These are phyloP conservation scores for Drosophila virilis DNA, from an alignment of 1,140 invertebrate genomes.

Conservation along the genomic window DNA sequence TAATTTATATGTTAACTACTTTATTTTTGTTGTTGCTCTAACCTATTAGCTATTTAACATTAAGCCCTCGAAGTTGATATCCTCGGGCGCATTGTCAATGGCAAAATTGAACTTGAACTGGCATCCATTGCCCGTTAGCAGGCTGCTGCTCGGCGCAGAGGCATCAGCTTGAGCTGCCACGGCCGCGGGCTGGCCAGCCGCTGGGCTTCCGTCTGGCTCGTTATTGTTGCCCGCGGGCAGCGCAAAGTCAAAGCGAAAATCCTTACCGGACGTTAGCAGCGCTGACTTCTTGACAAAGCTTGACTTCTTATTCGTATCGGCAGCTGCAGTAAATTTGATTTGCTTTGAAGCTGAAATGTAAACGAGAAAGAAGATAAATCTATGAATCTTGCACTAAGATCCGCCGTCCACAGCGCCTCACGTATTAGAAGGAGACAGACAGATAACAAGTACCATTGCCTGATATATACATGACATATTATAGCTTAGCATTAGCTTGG, in stretches of 20 bases:
- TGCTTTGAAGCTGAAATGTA: constrained; percentile 65
- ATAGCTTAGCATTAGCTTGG: too few species aligned
- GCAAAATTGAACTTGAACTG: constrained; percentile 86
- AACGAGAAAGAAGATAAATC: neutral
- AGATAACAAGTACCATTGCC: neutral
- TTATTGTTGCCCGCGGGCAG: constrained; percentile 27
- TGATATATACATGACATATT: too few species aligned
- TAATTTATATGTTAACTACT: neutral
- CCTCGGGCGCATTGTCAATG: constrained; percentile 57
- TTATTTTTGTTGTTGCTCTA: constrained; percentile 5
- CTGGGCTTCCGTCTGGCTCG: constrained; percentile 3
- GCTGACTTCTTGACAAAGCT: constrained; percentile 86
- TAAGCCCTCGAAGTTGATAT: constrained; percentile 58
- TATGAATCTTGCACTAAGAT: too few species aligned
- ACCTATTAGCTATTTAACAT: constrained; percentile 40
- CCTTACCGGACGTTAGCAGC: constrained; percentile 68
- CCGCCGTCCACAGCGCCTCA: too few species aligned
- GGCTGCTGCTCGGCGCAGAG: neutral
- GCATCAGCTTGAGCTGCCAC: neutral
- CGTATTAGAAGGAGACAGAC: constrained; percentile 19
- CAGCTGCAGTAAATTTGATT: constrained; percentile 84
- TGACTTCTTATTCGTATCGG: constrained; percentile 85
- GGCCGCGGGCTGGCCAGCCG: neutral
- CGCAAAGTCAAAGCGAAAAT: constrained; percentile 85
- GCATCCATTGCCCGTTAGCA: constrained; percentile 55